Conservation (phyloP, 1,140 invertebrate genomes). For the Aphaenogaster floridana region DNA sequence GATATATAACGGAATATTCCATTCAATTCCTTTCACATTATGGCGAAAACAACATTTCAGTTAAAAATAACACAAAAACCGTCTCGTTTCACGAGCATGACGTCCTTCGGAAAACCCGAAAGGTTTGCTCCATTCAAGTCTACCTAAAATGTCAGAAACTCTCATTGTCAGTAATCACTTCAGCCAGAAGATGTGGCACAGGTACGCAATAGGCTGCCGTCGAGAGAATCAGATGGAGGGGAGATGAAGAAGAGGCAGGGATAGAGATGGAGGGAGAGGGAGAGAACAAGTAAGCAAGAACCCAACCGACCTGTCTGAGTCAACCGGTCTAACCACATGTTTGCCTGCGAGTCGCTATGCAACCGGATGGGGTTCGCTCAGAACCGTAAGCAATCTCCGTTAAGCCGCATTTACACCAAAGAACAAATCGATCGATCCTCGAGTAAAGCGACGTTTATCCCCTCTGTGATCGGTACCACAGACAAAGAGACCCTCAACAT, state of each 20-base stretch:
- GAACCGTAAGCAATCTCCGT: slow-evolving; percentile 79
- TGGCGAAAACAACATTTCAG: not conserved
- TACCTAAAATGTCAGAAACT: slow-evolving; percentile 25
- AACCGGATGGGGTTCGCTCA: slow-evolving; percentile 75
- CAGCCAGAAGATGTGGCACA: slow-evolving; percentile 22
- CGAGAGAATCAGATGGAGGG: slow-evolving; percentile 34
- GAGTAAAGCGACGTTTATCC: slow-evolving; percentile 67
- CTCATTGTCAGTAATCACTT: not conserved
- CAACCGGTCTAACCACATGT: slow-evolving; percentile 83
- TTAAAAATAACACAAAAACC: not conserved
- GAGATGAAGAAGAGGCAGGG: slow-evolving; percentile 37
- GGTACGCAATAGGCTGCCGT: slow-evolving; percentile 12
- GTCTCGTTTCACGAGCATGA: not conserved
- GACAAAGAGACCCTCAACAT: slow-evolving; percentile 49
- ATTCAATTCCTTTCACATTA: not conserved
- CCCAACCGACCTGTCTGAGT: slow-evolving; percentile 76
- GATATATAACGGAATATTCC: not conserved
- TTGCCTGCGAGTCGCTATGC: slow-evolving; percentile 76
- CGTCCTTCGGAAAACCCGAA: not conserved
- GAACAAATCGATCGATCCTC: slow-evolving; percentile 72
- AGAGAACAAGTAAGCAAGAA: slow-evolving; percentile 63
- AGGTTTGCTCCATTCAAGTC: not conserved
- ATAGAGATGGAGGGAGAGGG: slow-evolving; percentile 19
- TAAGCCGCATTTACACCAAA: slow-evolving; percentile 79
- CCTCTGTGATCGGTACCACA: slow-evolving; percentile 50